Evolutionary conservation across 2,888 invertebrate genomes (phyloP).

Genomic region (Nemurella pictetii): DNA sequence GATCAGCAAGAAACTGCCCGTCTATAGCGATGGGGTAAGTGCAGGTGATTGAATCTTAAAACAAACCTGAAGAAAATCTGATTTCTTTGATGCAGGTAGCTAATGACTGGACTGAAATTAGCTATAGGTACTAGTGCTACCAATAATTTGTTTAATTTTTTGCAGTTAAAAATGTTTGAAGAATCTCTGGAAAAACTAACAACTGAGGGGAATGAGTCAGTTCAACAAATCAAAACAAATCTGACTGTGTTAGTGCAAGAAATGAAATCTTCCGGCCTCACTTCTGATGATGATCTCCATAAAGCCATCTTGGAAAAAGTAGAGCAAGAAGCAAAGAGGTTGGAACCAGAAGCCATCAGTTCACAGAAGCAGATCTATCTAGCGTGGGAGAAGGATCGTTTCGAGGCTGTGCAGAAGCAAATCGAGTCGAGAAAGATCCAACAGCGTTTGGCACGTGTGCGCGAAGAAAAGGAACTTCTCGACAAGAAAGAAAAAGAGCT

Average conservation of each 20-base stretch:
- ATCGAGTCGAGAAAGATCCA: slow-evolving; percentile 56
- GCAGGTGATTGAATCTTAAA: background rate
- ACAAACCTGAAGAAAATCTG: background rate
- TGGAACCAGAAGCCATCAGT: slow-evolving; percentile 61
- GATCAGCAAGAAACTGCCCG: slow-evolving; percentile 47
- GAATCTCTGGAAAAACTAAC: slow-evolving; percentile 49
- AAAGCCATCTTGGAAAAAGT: slow-evolving; percentile 41
- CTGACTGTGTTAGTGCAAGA: slow-evolving; percentile 22
- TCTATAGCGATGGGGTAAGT: slow-evolving; percentile 53
- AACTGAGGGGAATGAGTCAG: slow-evolving; percentile 30
- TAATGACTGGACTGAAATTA: slow-evolving; percentile 36
- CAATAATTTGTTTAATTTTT: slow-evolving; percentile 6
- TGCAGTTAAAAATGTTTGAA: slow-evolving; percentile 53
- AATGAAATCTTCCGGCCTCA: slow-evolving; percentile 34
- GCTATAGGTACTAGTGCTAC: background rate
- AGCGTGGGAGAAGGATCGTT: slow-evolving; percentile 62
- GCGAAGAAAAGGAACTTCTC: slow-evolving; percentile 61
- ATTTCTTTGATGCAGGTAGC: slow-evolving; percentile 35
- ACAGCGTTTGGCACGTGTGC: slow-evolving; percentile 59
- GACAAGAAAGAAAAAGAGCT: slow-evolving; percentile 62
- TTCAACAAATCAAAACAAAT: slow-evolving; percentile 34
- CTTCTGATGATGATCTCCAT: slow-evolving; percentile 33
- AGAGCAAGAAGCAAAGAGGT: slow-evolving; percentile 53
- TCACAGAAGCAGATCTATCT: slow-evolving; percentile 61
- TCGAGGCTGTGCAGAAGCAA: slow-evolving; percentile 63